Percentiles rank a stretch among this genome's conserved stretches.
phyloP scores from a whole-genome alignment of 2,113 vertebrate species.

The Notarius quadriscutis region DNA sequence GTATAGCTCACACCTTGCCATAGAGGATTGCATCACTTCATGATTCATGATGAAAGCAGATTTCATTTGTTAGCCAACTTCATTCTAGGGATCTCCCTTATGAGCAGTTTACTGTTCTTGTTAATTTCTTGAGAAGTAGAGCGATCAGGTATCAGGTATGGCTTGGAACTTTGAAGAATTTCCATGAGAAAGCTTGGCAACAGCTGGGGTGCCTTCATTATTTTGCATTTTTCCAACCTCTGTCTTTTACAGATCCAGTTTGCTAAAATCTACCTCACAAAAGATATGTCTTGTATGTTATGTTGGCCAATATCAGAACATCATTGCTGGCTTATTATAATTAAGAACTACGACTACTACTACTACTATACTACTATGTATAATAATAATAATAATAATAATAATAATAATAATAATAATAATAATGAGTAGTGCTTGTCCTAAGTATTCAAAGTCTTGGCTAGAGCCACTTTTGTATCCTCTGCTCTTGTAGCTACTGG shows the following conservation, averaged over 20 bases:
- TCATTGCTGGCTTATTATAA: background rate
- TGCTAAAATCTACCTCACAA: background rate
- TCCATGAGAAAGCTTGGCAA: background rate
- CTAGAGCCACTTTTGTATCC: background rate
- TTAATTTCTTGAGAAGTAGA: background rate
- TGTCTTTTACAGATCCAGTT: background rate
- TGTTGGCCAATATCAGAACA: background rate
- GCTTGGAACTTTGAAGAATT: background rate
- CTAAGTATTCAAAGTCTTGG: background rate
- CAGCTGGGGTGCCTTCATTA: background rate
- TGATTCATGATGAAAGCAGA: background rate
- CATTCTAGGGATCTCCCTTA: background rate
- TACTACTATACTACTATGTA: background rate
- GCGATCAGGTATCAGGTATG: background rate
- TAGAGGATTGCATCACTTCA: background rate
- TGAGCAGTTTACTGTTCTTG: background rate
- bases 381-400: background rate
- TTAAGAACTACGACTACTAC: background rate
- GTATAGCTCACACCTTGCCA: background rate
- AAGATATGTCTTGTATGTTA: background rate
- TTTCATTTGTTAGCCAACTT: background rate
- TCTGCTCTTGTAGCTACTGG: background rate
- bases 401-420: slow-evolving; percentile 1
- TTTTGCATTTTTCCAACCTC: background rate
- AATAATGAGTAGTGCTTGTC: background rate